These are phyloP conservation scores for Musca vetustissima DNA, from an alignment of 1,140 invertebrate genomes.

Conservation along the genomic window DNA sequence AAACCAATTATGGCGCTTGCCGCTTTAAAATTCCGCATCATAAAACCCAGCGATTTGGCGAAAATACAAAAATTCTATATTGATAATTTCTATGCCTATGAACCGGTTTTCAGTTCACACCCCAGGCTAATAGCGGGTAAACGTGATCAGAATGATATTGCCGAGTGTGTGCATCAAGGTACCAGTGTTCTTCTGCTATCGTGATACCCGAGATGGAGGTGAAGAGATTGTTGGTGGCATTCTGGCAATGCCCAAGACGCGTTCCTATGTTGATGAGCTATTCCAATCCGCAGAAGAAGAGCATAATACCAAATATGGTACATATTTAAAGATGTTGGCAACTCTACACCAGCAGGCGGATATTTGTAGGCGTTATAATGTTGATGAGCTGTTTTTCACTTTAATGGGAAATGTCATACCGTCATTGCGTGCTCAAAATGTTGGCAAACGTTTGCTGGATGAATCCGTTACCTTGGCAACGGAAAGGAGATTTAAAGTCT, in stretches of 20 bases:
- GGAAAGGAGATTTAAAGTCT: constrained; percentile 15
- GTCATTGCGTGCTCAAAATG: constrained; percentile 7
- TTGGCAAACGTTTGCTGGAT: constrained; percentile 26
- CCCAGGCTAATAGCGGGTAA: background rate
- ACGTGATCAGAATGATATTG: background rate
- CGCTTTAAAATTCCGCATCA: background rate
- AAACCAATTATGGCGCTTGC: no score
- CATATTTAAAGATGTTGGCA: background rate
- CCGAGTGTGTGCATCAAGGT: background rate
- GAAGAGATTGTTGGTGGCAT: background rate
- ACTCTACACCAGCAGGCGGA: background rate
- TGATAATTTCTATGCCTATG: constrained; percentile 1
- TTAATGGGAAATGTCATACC: constrained; percentile 9
- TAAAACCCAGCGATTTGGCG: background rate
- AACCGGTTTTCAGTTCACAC: background rate
- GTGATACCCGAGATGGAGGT: no score
- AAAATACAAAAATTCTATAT: background rate
- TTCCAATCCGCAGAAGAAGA: background rate
- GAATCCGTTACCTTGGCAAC: constrained; percentile 14
- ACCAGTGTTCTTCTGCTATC: background rate
- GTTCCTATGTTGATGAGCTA: background rate
- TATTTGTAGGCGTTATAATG: background rate
- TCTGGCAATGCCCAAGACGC: background rate
- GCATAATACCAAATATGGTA: constrained; percentile 8
- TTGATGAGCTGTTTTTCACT: background rate